Conservation (phyloP, 1,140 invertebrate species). For the Aricia agestis region DNA sequence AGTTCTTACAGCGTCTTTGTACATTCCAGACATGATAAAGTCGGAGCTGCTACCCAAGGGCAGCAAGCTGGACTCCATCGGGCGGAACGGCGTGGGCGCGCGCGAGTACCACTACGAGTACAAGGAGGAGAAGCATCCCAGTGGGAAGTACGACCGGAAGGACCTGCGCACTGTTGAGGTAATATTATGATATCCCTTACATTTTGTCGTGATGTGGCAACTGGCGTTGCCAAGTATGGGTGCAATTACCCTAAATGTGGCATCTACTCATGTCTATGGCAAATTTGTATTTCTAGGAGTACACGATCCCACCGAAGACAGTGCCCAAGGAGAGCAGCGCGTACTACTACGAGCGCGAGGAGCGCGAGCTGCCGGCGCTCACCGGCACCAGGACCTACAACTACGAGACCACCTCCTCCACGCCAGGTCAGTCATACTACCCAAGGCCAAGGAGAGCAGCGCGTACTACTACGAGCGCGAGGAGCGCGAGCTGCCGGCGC, state of each 20-base stretch:
- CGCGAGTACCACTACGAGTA: conserved; percentile 75
- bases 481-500: conserved; percentile 56
- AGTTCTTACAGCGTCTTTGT: too few relatives aligned
- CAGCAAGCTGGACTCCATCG: conserved; percentile 64
- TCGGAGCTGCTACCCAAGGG: conserved; percentile 70
- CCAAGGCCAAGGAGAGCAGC: conserved; percentile 55
- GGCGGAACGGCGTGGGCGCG: conserved; percentile 45
- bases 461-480: conserved; percentile 65
- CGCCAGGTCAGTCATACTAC: conserved; percentile 52
- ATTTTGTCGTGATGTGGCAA: too few relatives aligned
- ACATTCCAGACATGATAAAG: conserved; percentile 67
- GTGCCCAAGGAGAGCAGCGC: conserved; percentile 52
- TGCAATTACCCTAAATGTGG: too few relatives aligned
- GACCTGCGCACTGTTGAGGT: conserved; percentile 72
- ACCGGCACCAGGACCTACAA: conserved; percentile 59
- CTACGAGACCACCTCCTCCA: conserved; percentile 55
- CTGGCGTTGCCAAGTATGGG: too few relatives aligned
- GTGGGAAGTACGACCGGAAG: conserved; percentile 71
- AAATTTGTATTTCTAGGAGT: conserved; percentile 45
- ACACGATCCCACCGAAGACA: conserved; percentile 56
- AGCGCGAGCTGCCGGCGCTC: conserved; percentile 57
- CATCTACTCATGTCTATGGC: conserved; percentile 7
- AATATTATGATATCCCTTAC: background rate
- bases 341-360: conserved; percentile 64
- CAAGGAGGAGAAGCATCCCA: conserved; percentile 69